Evolutionary conservation across 2,113 vertebrate genomes (phyloP).

Genomic region (Silurus meridionalis): DNA sequence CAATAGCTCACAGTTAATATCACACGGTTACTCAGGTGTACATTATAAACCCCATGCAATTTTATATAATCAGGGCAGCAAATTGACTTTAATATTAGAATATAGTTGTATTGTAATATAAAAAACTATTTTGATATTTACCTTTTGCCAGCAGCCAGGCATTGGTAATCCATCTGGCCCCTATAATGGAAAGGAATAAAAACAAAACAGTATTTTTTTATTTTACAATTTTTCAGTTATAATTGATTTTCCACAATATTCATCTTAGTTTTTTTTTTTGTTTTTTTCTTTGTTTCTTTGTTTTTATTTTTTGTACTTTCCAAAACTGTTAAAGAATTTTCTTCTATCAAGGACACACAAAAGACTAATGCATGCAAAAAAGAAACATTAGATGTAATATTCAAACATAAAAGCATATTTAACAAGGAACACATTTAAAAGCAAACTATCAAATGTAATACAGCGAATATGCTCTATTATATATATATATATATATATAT

Average conservation of each 20-base stretch:
- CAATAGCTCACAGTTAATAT: constrained; percentile 28
- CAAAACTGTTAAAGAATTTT: not conserved
- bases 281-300: no score
- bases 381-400: not conserved
- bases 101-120: not conserved
- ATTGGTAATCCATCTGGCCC: constrained; percentile 98
- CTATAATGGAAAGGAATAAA: constrained; percentile 66
- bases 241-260: not conserved
- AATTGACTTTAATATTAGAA: not conserved
- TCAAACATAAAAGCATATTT: not conserved
- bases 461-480: not conserved
- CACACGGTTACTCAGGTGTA: constrained; percentile 12
- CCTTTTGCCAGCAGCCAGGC: constrained; percentile 99
- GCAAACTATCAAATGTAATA: not conserved
- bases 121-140: constrained; percentile 61
- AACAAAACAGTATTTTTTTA: not conserved
- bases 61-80: not conserved
- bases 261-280: not conserved
- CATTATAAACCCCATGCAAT: constrained; percentile 37
- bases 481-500: not conserved
- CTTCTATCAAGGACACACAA: not conserved
- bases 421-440: not conserved
- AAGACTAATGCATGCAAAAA: constrained; percentile 17
- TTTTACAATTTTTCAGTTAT: no score
- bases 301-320: not conserved